Base-by-base conservation (phyloP, 2,113 vertebrate genomes). In the Gorilla gorilla region DNA sequence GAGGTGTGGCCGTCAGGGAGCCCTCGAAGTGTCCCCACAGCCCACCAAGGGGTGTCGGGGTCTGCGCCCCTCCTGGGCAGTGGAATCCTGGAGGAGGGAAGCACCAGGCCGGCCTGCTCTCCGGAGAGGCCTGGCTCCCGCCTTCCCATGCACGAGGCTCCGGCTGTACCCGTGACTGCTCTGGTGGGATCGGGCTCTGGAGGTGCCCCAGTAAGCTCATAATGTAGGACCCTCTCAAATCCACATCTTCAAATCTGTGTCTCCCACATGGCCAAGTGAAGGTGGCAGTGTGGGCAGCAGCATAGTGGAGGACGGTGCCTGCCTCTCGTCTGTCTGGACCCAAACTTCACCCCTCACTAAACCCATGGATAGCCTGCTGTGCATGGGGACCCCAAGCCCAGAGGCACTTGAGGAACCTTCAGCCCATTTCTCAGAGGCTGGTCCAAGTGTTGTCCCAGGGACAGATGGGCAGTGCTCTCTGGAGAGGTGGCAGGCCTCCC, bases 11-110 rank as follows among this genome's bases (percentile, higher is more conserved):
- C n/a, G 97, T 97, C 85, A 98, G 92, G 83, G 99, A 99, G 25
- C 99, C 99, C 93, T 95, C 72, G 48, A 98, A 95, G 93, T 98
- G 96, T 80, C 99, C 99, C 43, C 99, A 99, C 38, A 98, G 27
- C 0, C 98, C 98, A 83, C 99, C 99, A 27, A 98, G 88, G 25
- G 99, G 99, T 82, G 78, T 98, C 13, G 98, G 97, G 14, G 98
- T 98, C 79, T 61, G 75, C 2, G 99, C 97, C 3, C 99, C 97
- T 97, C 98, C 98, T 0, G 92, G 98, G 96, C 99, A 99, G 93
- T 99, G 99, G 98, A 99, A 99, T 1, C 99, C 99, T 99, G 72
- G 23, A 98, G 97, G 2, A 78, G 91, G 70, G 61, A 93, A 59
- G 11, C 6, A 17, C 12, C 16, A 66, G 35, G 45, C 38, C 32